Evolutionary conservation across 1,140 invertebrate species (phyloP), one percentile per base, ranked within the genome.

Genomic region (Diorhabda carinulata): DNA sequence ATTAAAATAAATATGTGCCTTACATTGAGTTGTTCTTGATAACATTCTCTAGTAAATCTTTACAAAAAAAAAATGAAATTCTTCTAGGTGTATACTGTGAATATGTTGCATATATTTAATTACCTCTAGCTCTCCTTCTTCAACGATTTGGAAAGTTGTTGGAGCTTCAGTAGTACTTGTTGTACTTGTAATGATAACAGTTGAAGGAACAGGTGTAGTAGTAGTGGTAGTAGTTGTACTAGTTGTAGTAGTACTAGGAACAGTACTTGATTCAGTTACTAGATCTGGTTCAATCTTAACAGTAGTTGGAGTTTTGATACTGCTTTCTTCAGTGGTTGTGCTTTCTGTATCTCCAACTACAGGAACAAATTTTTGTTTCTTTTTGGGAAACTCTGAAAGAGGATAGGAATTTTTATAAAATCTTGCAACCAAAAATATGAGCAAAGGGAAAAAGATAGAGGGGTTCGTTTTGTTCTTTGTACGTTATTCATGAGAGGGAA

Each of bases 131-230:
- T 74, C 71, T 8, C 69, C 77, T 61, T 74, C 73, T 70, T 73
- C 73, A 45, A 74, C 66, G 43, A 72, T 73, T 52, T 70, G 58
- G 56, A 73, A 61, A 40, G 71, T 73, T 43, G 74, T 75, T 57
- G 70, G 67, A 40, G 64, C 47, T 62, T 67, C 71, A 6, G 71
- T 75, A 3, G 80, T 80, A 4, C 79, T 80, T 71, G 79, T 78
- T 43, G 72, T 52, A 70, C 61, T 61, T 7, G 71, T 71, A 57
- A 60, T 60, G 59, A 72, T 43, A 69, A 61, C 59, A 5, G 72
- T 68, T 42, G 40, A 47, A 25, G 43, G 8, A 65, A 40, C 25
- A 10, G 63, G 52, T 7, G 63, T 47, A 9, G 59, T 70, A 45
- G 64, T 70, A 4, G 64, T 44, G 25, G 58, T 66, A 25, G 70